phyloP scores from a whole-genome alignment of 2,113 vertebrate species.

The Osmerus mordax region DNA sequence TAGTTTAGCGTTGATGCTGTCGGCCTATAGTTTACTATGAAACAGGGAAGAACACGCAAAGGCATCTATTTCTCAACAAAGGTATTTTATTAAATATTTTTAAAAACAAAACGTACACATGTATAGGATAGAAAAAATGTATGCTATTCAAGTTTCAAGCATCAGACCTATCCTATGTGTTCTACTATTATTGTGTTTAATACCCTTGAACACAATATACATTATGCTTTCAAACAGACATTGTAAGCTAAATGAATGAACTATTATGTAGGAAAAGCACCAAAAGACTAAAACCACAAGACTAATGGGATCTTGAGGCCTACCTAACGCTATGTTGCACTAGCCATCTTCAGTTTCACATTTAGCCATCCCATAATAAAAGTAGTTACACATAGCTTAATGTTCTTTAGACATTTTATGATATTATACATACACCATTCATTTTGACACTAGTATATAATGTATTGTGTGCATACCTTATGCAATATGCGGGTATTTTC shows the following conservation, averaged over 20 bases:
- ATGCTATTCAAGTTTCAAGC: slow-evolving; percentile 12
- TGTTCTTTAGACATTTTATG: not conserved
- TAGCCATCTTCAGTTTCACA: too few relatives aligned
- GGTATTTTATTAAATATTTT: slow-evolving; percentile 31
- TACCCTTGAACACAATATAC: too few relatives aligned
- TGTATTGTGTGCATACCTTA: not conserved
- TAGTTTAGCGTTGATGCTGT: slow-evolving; percentile 49
- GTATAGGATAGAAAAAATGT: too few relatives aligned
- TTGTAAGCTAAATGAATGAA: too few relatives aligned
- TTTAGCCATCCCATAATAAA: too few relatives aligned
- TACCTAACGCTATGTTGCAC: too few relatives aligned
- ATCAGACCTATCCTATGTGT: slow-evolving; percentile 23
- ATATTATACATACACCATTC: not conserved
- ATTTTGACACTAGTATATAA: not conserved
- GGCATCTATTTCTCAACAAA: slow-evolving; percentile 31
- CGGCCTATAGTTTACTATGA: slow-evolving; percentile 82
- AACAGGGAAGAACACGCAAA: slow-evolving; percentile 57
- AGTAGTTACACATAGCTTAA: not conserved
- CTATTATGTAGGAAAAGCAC: too few relatives aligned
- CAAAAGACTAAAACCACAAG: too few relatives aligned
- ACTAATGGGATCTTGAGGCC: too few relatives aligned
- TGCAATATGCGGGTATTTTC: too few relatives aligned
- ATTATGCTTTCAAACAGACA: too few relatives aligned
- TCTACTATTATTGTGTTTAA: too few relatives aligned
- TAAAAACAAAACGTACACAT: not conserved